Evolutionary conservation across 2,888 invertebrate species (phyloP).

Genomic region (Stenolophus ochropezus): DNA sequence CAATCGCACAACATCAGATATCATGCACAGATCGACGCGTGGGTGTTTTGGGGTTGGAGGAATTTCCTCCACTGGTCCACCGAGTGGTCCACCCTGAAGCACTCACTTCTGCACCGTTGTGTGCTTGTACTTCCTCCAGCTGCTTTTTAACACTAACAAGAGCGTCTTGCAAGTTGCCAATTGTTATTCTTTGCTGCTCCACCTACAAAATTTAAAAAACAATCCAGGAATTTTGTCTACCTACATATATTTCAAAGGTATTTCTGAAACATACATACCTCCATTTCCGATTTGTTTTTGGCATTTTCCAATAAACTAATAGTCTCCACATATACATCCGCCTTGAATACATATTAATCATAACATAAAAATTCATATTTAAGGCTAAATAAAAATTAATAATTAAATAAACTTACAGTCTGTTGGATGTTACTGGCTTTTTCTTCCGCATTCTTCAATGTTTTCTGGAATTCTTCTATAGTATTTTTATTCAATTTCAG

Average conservation of each 20-base stretch:
- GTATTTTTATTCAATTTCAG: conserved; percentile 59
- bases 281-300: conserved; percentile 68
- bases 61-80: conserved; percentile 68
- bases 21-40: conserved; percentile 69
- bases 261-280: conserved; percentile 66
- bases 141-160: conserved; percentile 69
- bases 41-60: conserved; percentile 62
- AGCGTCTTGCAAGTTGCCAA: conserved; percentile 70
- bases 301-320: conserved; percentile 69
- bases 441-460: conserved; percentile 67
- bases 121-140: conserved; percentile 68
- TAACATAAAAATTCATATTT: conserved; percentile 8
- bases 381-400: conserved; percentile 7
- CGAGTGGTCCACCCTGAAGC: conserved; percentile 68
- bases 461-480: conserved; percentile 67
- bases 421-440: conserved; percentile 69
- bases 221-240: too few species aligned
- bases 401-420: conserved; percentile 68
- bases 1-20: conserved; percentile 65
- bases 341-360: conserved; percentile 64
- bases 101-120: conserved; percentile 70
- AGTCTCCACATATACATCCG: conserved; percentile 70
- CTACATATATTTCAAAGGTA: conserved; percentile 1
- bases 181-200: conserved; percentile 69
- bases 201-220: too few species aligned